Evolutionary conservation across 2,888 invertebrate genomes (phyloP).

Genomic region (Campopleginae sp.): DNA sequence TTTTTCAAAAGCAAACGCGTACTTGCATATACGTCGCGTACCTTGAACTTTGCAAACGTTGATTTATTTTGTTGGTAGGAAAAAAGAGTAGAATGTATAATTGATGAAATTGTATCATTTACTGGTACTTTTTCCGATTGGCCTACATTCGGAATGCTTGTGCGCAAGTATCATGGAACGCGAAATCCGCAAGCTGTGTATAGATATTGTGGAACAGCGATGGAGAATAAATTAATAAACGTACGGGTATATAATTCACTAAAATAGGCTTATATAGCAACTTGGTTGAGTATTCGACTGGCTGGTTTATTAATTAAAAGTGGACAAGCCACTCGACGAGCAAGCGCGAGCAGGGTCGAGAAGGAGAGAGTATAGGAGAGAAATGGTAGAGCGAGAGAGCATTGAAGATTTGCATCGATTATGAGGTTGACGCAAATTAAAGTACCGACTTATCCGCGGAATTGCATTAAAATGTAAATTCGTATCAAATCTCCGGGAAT

Average conservation of each 20-base stretch:
- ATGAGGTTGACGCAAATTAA: conserved; percentile 78
- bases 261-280: conserved; percentile 73
- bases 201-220: not conserved
- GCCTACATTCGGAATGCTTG: not conserved
- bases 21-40: not conserved
- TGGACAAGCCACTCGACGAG: conserved; percentile 47
- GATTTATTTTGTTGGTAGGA: not conserved
- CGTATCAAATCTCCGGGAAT: conserved; percentile 73
- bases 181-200: not conserved
- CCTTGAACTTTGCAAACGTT: not conserved
- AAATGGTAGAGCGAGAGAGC: conserved; percentile 30
- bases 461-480: conserved; percentile 81
- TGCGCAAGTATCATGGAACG: not conserved
- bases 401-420: conserved; percentile 79
- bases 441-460: conserved; percentile 77
- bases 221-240: conserved; percentile 43
- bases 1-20: not conserved
- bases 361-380: conserved; percentile 1
- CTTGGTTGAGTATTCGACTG: conserved; percentile 35
- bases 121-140: not conserved
- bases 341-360: conserved; percentile 31
- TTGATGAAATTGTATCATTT: not conserved
- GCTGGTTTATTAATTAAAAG: conserved; percentile 77
- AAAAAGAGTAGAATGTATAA: not conserved
- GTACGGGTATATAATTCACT: conserved; percentile 75